Conservation (phyloP, 2,113 vertebrate species). For the Melanerpes aurifrons region DNA sequence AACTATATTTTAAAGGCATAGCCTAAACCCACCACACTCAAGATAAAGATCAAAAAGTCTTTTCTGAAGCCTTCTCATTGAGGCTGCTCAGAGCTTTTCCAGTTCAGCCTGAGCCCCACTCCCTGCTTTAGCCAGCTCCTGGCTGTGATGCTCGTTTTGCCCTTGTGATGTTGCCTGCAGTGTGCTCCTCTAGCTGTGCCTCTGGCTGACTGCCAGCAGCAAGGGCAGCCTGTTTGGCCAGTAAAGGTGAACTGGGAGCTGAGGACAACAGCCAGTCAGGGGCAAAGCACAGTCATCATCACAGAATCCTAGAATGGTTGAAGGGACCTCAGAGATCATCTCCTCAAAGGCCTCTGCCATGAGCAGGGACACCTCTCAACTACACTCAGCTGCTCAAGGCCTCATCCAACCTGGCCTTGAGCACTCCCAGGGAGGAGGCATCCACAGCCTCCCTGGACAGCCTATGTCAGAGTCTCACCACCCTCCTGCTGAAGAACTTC, state of each 20-base stretch:
- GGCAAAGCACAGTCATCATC: not conserved
- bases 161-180: not conserved
- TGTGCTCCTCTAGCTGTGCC: not conserved
- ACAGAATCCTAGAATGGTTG: too few species aligned
- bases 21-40: too few species aligned
- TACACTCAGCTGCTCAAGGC: too few species aligned
- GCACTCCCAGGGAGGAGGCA: too few species aligned
- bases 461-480: too few species aligned
- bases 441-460: too few species aligned
- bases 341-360: too few species aligned
- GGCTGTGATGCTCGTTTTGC: not conserved
- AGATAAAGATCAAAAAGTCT: not conserved
- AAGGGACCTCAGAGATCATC: too few species aligned
- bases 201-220: not conserved
- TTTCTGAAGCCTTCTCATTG: not conserved
- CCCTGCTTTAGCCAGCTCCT: not conserved
- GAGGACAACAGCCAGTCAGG: not conserved
- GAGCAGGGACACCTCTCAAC: too few species aligned
- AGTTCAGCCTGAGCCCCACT: not conserved
- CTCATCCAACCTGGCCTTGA: too few species aligned
- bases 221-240: not conserved
- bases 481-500: too few species aligned
- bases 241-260: not conserved
- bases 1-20: too few species aligned
- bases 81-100: not conserved